These are phyloP conservation scores for Gymnoscelis rufifasciata DNA, from an alignment of 2,888 invertebrate species.

Conservation along the genomic window DNA sequence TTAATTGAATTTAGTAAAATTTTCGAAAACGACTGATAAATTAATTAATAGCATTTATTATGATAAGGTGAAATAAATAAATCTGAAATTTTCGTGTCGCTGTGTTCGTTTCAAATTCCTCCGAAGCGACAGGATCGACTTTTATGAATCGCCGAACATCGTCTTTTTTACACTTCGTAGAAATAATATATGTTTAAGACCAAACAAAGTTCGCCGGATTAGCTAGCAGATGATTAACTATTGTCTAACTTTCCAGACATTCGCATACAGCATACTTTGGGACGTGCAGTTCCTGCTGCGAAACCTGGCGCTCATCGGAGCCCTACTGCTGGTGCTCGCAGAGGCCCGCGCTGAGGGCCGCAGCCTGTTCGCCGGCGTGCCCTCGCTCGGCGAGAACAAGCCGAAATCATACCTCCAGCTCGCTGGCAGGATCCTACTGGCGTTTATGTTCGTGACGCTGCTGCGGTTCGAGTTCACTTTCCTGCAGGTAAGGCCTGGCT, in stretches of 20 bases:
- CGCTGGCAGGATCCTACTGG: conserved; percentile 95
- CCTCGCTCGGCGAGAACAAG: conserved; percentile 94
- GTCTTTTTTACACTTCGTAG: too few relatives aligned
- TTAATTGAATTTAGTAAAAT: too few relatives aligned
- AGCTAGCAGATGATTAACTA: too few relatives aligned
- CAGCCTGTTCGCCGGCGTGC: conserved; percentile 97
- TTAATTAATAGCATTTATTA: too few relatives aligned
- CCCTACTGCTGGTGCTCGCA: conserved; percentile 96
- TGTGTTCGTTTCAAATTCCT: too few relatives aligned
- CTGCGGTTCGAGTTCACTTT: conserved; percentile 95
- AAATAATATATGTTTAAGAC: too few relatives aligned
- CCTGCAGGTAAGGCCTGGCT: conserved; percentile 88
- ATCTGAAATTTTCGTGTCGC: too few relatives aligned
- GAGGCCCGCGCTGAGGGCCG: conserved; percentile 96
- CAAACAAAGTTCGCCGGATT: too few relatives aligned
- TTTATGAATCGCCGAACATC: too few relatives aligned
- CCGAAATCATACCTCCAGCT: conserved; percentile 98
- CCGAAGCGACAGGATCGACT: too few relatives aligned
- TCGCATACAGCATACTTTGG: conserved; percentile 98
- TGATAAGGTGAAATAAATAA: too few relatives aligned
- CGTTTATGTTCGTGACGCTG: conserved; percentile 99
- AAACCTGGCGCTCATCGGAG: conserved; percentile 97
- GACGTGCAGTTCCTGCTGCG: conserved; percentile 97
- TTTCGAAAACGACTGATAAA: too few relatives aligned
- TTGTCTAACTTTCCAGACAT: conserved; percentile 80